Conservation (phyloP, 1,140 invertebrate species). For the Pseudomyrmex flavicornis region DNA sequence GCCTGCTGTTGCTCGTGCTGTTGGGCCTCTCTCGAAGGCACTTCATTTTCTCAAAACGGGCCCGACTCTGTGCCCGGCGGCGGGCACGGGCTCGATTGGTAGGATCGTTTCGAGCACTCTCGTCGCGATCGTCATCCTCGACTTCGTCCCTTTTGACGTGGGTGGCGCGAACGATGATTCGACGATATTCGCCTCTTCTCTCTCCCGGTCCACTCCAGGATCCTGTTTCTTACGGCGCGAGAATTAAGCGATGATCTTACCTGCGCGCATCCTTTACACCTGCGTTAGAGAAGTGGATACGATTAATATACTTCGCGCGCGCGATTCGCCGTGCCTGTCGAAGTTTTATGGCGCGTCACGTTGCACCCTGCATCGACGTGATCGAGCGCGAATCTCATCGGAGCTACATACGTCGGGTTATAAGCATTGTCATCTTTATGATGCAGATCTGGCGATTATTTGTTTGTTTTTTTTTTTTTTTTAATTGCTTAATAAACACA, state of each 20-base stretch:
- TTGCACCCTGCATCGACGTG: conserved; percentile 5
- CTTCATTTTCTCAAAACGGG: conserved; percentile 64
- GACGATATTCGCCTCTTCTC: conserved; percentile 49
- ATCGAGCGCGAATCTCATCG: conserved; percentile 11
- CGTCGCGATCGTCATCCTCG: conserved; percentile 32
- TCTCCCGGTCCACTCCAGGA: conserved; percentile 53
- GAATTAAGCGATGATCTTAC: conserved; percentile 43
- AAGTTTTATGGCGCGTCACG: conserved; percentile 30
- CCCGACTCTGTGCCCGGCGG: conserved; percentile 58
- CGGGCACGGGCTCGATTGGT: conserved; percentile 52
- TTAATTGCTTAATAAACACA: conserved; percentile 8
- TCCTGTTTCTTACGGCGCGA: conserved; percentile 63
- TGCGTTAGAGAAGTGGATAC: conserved; percentile 21
- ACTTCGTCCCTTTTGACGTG: conserved; percentile 56
- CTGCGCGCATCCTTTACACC: conserved; percentile 50
- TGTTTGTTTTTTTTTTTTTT: too few species aligned
- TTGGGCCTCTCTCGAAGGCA: conserved; percentile 23
- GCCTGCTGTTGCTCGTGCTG: conserved; percentile 64
- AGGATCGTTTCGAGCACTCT: conserved; percentile 69
- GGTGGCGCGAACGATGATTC: conserved; percentile 72
- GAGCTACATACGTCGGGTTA: conserved; percentile 4
- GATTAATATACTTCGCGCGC: conserved; percentile 35
- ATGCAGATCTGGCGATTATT: neutral
- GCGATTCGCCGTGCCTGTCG: conserved; percentile 46
- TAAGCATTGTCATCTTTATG: neutral